Conservation (phyloP, 2,888 invertebrate genomes). For the Euphydryas editha region DNA sequence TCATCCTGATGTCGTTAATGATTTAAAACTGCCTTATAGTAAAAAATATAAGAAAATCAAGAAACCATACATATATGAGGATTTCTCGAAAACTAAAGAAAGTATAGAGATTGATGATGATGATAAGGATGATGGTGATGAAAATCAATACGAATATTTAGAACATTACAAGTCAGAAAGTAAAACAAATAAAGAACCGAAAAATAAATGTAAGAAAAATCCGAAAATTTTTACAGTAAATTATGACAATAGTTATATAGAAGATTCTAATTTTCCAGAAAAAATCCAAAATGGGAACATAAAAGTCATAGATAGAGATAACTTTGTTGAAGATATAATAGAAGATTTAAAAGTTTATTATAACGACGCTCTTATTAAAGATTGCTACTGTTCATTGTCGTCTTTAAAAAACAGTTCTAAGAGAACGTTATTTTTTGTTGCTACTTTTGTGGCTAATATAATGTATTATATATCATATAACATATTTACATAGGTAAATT, state of each 20-base stretch:
- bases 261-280: slow-evolving; percentile 21
- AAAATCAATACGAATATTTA: slow-evolving; percentile 31
- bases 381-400: slow-evolving; percentile 48
- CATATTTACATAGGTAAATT: neutral
- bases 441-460: neutral
- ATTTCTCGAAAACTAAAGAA: slow-evolving; percentile 39
- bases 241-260: slow-evolving; percentile 20
- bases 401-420: neutral
- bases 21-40: slow-evolving; percentile 47
- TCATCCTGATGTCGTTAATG: slow-evolving; percentile 48
- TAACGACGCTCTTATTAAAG: slow-evolving; percentile 47
- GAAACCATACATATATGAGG: slow-evolving; percentile 42
- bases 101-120: slow-evolving; percentile 48
- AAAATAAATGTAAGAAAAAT: slow-evolving; percentile 21
- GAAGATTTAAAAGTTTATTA: slow-evolving; percentile 48
- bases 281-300: slow-evolving; percentile 29
- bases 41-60: slow-evolving; percentile 51
- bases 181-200: slow-evolving; percentile 27
- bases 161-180: slow-evolving; percentile 23
- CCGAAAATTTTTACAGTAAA: slow-evolving; percentile 32
- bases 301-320: slow-evolving; percentile 41
- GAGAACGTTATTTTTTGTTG: neutral
- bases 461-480: neutral
- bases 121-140: slow-evolving; percentile 23
- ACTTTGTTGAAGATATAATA: slow-evolving; percentile 45